Evolutionary conservation across 2,113 vertebrate species (phyloP).

Genomic region (Oxyura jamaicensis): DNA sequence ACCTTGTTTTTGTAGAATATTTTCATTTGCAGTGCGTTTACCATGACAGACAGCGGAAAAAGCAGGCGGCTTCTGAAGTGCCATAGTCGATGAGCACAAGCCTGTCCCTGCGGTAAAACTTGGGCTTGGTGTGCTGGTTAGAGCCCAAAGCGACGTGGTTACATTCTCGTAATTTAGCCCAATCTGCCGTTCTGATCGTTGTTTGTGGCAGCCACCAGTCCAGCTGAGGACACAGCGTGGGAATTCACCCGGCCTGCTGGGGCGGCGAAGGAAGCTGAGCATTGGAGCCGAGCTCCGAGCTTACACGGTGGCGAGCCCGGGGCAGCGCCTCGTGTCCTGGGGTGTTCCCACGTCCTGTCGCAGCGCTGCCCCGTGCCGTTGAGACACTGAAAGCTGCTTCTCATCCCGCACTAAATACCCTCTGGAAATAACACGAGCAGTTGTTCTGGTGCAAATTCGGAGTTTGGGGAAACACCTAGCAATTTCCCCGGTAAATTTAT

Average conservation of each 20-base stretch:
- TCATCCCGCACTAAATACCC: neutral
- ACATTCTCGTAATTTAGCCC: neutral
- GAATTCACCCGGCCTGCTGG: neutral
- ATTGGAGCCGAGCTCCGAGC: neutral
- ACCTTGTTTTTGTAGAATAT: neutral
- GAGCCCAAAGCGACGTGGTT: neutral
- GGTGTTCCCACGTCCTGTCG: neutral
- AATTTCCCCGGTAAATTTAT: neutral
- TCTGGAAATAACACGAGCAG: neutral
- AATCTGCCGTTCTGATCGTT: fast-evolving
- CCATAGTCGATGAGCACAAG: neutral
- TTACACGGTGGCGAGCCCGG: neutral
- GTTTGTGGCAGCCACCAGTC: neutral
- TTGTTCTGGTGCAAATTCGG: neutral
- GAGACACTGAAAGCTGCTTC: neutral
- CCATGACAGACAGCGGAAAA: too few relatives aligned
- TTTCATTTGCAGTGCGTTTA: neutral
- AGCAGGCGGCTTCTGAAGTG: neutral
- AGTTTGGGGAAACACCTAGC: neutral
- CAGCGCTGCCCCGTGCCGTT: neutral
- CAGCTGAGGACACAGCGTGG: neutral
- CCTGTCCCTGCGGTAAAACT: neutral
- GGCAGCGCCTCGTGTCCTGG: neutral
- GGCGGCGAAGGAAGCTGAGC: fast-evolving
- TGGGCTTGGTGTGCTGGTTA: neutral